A percentile compares a stretch with the other conserved stretches of the same genome.
These are phyloP conservation scores for Pachymerium ferrugineum DNA, from an alignment of 2,888 invertebrate species.

Conservation along the genomic window DNA sequence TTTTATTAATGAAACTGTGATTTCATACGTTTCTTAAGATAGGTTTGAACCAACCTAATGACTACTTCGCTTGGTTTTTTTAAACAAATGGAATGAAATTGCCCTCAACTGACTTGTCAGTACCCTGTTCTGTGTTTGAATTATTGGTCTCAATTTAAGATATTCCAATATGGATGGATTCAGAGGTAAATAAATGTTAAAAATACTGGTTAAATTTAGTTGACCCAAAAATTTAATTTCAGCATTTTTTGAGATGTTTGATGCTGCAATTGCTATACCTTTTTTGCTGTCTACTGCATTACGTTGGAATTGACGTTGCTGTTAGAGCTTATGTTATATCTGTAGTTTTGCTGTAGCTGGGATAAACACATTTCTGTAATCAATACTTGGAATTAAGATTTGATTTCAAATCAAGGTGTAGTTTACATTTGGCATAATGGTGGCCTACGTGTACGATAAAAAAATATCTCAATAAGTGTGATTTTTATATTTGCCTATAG, in stretches of 20 bases:
- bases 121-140: too few relatives aligned
- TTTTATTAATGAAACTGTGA: not conserved
- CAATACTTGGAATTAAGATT: slow-evolving; percentile 63
- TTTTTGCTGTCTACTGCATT: slow-evolving; percentile 39
- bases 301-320: slow-evolving; percentile 59
- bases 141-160: not conserved
- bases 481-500: too few relatives aligned
- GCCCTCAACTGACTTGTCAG: too few relatives aligned
- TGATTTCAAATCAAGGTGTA: not conserved
- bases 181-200: too few relatives aligned
- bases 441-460: too few relatives aligned
- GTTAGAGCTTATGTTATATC: slow-evolving; percentile 69
- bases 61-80: too few relatives aligned
- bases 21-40: too few relatives aligned
- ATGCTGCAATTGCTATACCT: slow-evolving; percentile 39
- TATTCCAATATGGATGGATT: not conserved
- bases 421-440: too few relatives aligned
- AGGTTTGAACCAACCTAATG: too few relatives aligned
- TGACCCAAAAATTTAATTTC: not conserved
- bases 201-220: too few relatives aligned
- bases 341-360: slow-evolving; percentile 76
- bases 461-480: too few relatives aligned
- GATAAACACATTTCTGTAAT: slow-evolving; percentile 66
- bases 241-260: slow-evolving; percentile 42
- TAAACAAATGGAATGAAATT: too few relatives aligned